Base-by-base conservation (phyloP, 2,113 vertebrate species). In the Agapornis roseicollis region DNA sequence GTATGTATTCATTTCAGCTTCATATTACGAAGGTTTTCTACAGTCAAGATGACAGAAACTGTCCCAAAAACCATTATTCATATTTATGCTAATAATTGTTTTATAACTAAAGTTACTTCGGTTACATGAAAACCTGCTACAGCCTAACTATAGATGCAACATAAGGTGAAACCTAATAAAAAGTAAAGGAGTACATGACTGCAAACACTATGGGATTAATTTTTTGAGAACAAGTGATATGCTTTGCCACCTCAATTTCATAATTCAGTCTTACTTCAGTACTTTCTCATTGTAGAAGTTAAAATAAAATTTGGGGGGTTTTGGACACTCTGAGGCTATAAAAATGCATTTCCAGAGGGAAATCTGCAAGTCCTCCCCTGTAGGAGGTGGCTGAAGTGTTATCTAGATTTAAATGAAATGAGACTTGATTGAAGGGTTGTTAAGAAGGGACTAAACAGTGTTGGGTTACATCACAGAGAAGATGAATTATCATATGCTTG, bases 361-460 rank as follows among this genome's bases (percentile, higher is more conserved):
- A 96, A 89, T 93, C 66, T 94, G 91, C 93, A 96, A 85, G 81
- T 94, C 82, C 78, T 94, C 53, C 41, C 39, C 63, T 97, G 94
- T 84, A 94, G 94, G 93, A 97, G 94, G 94, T 87, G 70, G 94
- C 83, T 97, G 89, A 92, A 90, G 86, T 93, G 91, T 93, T 96
- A 88, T 85, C 88, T 86, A 87, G 80, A 78, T 71, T 86, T 90
- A 94, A 93, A 95, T 78, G 33, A 79, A 94, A 94, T 64, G 44
- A 92, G 70, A 76, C 35, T 92, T 94, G 89, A 93, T 92, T 96
- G 95, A 97, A 96, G 66, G 91, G 87, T 95, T 97, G 94, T 93
- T 97, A 97, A 91, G 93, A 92, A 84, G 61, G 68, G 76, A 80
- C 85, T 91, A 78, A 94, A 88, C 13, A 85, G 88, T 86, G 76